Evolutionary conservation across 2,888 invertebrate genomes (phyloP), one percentile per base, ranked within the genome.

Genomic region (Rhyacophila evoluta): DNA sequence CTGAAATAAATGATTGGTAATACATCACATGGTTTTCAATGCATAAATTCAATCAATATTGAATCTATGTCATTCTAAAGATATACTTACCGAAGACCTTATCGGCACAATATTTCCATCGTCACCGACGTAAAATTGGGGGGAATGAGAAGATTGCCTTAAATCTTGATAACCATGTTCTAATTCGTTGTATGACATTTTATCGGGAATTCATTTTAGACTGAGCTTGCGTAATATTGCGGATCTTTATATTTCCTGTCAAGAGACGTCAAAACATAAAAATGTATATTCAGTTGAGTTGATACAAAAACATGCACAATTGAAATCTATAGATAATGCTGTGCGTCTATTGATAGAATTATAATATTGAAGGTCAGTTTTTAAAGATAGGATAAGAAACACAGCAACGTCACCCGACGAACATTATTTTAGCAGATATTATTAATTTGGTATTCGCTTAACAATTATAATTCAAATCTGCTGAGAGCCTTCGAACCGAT

Each of bases 151-250:
- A 84, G 92, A 92, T 88, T 94, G 94, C 86, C 93, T 92, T 86
- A 95, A 91, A 85, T 94, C 96, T 92, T 96, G 96, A 90, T 97
- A 97, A 84, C 97, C 97, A 90, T 95, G 95, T 91, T 97, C 97
- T 85, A 97, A 90, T 91, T 97, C 96, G 87, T 96, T 96, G 89
- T 97, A 97, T 87, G 96, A 97, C 97, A 97, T 96, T 86, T 87
- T 89, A 79, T 77, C 29, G 68, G 8, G 25, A 55, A 29, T 29
- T 29, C 55, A 69, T 29, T 69, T 69, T 69, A 5, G 25, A 69
- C 29, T 69, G 27, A 11, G 12, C 69, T 69, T 69, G 69, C 69
- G 69, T 69, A 69, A 69, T 69, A 69, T 29, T 33, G 69, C 15
- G 11, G 12, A 15, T 36, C 37, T 37, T 72, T 37, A 72, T 72